Evolutionary conservation across 2,797 vertebrate genomes (phyloP).

Genomic region (Masticophis lateralis): DNA sequence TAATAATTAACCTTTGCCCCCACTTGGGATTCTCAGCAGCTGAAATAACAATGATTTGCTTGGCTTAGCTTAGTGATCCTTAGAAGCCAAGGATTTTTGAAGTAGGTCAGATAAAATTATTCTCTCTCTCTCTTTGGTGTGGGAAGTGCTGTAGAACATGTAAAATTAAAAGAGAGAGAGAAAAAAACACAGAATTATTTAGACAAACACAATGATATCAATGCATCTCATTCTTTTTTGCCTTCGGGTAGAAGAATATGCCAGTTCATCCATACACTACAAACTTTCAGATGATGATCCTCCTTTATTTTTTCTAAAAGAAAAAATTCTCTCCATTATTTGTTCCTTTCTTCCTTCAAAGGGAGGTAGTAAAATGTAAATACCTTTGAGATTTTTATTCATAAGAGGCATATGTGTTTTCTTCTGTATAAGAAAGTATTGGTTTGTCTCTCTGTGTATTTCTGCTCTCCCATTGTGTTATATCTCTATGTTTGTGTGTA

Average conservation of each 20-base stretch:
- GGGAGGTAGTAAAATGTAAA: neutral
- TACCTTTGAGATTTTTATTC: neutral
- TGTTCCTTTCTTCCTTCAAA: neutral
- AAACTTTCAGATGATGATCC: neutral
- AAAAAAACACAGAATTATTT: neutral
- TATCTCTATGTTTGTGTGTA: neutral
- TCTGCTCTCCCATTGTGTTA: neutral
- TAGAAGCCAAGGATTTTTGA: constrained; percentile 23
- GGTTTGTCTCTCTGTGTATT: neutral
- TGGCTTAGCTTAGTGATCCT: constrained; percentile 34
- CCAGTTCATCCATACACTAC: neutral
- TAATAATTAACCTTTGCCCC: constrained; percentile 65
- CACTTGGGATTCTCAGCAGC: constrained; percentile 57
- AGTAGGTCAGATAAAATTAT: neutral
- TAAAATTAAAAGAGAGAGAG: neutral
- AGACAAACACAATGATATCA: neutral
- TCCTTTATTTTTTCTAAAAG: neutral
- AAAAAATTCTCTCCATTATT: neutral
- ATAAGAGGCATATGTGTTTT: neutral
- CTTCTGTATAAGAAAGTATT: neutral
- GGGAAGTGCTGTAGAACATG: constrained; percentile 3
- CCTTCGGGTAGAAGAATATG: neutral
- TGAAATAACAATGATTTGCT: constrained; percentile 67
- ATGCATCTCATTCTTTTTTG: neutral
- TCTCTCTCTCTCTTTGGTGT: neutral